Conservation (phyloP, 2,888 invertebrate species). For the Ariolimax columbianus region DNA sequence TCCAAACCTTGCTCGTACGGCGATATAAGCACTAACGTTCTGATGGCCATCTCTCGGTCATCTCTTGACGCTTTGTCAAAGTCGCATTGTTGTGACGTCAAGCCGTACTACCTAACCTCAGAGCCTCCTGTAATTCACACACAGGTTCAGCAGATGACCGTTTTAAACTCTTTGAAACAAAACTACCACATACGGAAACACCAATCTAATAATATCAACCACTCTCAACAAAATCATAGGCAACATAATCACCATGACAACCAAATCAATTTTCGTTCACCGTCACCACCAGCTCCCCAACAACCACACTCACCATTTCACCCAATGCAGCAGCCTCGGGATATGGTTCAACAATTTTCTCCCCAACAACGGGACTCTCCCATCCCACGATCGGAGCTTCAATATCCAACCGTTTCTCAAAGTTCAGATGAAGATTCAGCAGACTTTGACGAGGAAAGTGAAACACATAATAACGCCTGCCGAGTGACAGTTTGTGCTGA, state of each 20-base stretch:
- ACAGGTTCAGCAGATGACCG: conserved; percentile 14
- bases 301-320: not conserved
- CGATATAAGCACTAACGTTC: not conserved
- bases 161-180: conserved; percentile 21
- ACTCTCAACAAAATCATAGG: not conserved
- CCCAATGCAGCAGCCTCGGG: not conserved
- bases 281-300: not conserved
- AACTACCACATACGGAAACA: not conserved
- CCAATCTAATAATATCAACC: conserved; percentile 7
- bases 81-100: not conserved
- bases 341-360: not conserved
- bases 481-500: conserved; percentile 29
- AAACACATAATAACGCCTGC: not conserved
- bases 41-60: not conserved
- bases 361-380: not conserved
- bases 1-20: conserved; percentile 18
- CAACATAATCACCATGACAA: not conserved
- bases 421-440: conserved; percentile 24
- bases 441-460: conserved; percentile 8
- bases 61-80: not conserved
- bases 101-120: conserved; percentile 24
- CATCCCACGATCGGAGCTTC: not conserved
- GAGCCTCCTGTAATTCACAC: conserved; percentile 31
- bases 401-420: not conserved
- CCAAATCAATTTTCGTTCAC: not conserved